A percentile compares a stretch with the other conserved stretches of the same genome.
Conservation (phyloP, 2,797 vertebrate genomes). For the Pangasius krempfi region DNA sequence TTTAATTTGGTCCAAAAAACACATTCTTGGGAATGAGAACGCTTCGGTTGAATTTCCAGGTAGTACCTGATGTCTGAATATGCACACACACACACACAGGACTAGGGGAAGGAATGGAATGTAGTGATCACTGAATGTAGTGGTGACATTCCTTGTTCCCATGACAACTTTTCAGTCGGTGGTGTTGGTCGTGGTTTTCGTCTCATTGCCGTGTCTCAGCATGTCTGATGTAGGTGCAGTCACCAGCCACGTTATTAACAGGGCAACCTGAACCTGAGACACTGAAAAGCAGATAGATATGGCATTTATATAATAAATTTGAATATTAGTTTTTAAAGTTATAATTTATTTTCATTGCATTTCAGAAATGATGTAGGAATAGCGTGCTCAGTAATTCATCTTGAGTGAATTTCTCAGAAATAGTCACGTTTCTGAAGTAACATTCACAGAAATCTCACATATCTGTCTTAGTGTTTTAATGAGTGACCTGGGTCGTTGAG, state of each 20-base stretch:
- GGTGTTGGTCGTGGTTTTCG: slow-evolving; percentile 24
- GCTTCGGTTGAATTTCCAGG: not conserved
- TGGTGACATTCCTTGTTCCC: slow-evolving; percentile 56
- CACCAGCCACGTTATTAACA: not conserved
- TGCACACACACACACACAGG: slow-evolving; percentile 17
- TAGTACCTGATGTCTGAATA: not conserved
- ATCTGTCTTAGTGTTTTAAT: not conserved
- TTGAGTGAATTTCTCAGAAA: not conserved
- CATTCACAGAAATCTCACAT: not conserved
- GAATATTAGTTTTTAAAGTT: not conserved
- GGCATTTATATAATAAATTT: not conserved
- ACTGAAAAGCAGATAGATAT: not conserved
- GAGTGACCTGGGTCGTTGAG: not conserved
- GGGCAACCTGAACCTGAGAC: not conserved
- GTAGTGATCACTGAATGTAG: slow-evolving; percentile 28
- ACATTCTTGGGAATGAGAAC: not conserved
- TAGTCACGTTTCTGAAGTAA: not conserved
- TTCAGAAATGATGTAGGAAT: not conserved
- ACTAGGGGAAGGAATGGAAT: slow-evolving; percentile 35
- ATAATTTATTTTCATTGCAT: not conserved
- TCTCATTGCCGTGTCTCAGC: slow-evolving; percentile 27
- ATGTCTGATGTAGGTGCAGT: slow-evolving; percentile 16
- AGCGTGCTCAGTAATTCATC: not conserved
- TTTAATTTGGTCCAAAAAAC: not conserved
- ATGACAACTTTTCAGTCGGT: slow-evolving; percentile 49